Evolutionary conservation across 2,113 vertebrate species (phyloP), one percentile per base, ranked within the genome.

Genomic region (Alligator mississippiensis): DNA sequence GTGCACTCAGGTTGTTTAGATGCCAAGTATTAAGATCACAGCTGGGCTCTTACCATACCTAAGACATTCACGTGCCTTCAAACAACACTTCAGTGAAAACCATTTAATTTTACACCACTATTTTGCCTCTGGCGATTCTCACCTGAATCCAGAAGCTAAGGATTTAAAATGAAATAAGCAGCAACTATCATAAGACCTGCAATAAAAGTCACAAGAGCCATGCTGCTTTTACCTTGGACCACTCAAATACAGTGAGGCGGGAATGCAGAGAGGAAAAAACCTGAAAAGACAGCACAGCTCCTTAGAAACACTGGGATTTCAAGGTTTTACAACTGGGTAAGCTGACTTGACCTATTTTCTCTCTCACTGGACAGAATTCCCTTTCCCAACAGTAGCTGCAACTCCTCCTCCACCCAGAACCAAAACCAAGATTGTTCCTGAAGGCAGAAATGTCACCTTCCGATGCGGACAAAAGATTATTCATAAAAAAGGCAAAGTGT

Each of bases 381-480:
- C 99, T 3, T 99, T 99, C 72, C 99, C 99, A 85, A 99, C 99
- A 0, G 96, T 96, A 27, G 98, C 98, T 1, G 97, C 99, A 1
- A 99, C 99, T 5, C 96, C 97, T 8, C 94, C 98, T 9, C 99
- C 99, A 0, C 98, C 98, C 4, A 98, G 99, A 96, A 99, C 98
- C 85, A 99, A 99, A 97, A 98, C 98, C 75, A 98, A 98, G 96
- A 96, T 99, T 2, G 99, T 99, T 25, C 97, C 98, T 0, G 99
- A 99, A 90, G 99, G 99, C 90, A 98, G 98, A 96, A 99, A 98
- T 0, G 98, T 99, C 64, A 99, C 99, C 63, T 99, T 99, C 96
- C 98, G 98, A 72, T 99, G 99, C 0, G 99, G 99, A 58, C 99
- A 98, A 97, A 99, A 99, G 97, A 98, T 99, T 34, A 98, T 98